Evolutionary conservation across 2,888 invertebrate species (phyloP).

Genomic region (Timandra comae): DNA sequence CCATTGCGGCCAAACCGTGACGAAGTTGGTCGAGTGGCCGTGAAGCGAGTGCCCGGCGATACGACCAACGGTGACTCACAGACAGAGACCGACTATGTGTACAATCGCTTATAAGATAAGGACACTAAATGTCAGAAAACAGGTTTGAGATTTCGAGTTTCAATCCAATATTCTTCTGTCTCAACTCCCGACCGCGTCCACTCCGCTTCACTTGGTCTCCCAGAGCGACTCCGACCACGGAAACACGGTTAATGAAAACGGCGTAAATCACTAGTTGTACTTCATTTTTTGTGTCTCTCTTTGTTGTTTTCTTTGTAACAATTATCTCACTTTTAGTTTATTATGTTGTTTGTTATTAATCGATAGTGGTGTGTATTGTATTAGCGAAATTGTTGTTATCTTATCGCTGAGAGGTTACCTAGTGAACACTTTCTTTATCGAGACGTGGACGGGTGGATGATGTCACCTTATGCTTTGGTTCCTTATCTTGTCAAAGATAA

Average conservation of each 20-base stretch:
- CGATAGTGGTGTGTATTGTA: constrained; percentile 24
- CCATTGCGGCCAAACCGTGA: constrained; percentile 70
- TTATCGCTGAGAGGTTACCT: constrained; percentile 58
- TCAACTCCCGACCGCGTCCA: constrained; percentile 64
- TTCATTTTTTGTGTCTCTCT: constrained; percentile 29
- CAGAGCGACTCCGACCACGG: constrained; percentile 48
- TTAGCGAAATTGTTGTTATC: constrained; percentile 47
- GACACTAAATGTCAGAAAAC: constrained; percentile 58
- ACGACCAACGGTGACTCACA: constrained; percentile 71
- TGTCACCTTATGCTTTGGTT: constrained; percentile 60
- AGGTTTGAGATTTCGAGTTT: constrained; percentile 75
- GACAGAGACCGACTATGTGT: constrained; percentile 56
- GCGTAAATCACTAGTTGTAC: constrained; percentile 42
- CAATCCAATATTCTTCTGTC: constrained; percentile 74
- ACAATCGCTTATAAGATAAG: constrained; percentile 41
- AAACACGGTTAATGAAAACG: constrained; percentile 30
- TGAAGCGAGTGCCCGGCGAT: constrained; percentile 64
- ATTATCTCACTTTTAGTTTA: not conserved
- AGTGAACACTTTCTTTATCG: constrained; percentile 68
- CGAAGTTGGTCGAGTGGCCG: constrained; percentile 72
- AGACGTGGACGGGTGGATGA: constrained; percentile 53
- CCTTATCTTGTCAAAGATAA: constrained; percentile 66
- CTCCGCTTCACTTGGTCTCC: constrained; percentile 55
- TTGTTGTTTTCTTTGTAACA: not conserved
- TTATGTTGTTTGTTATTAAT: constrained; percentile 2